A percentile compares a stretch with the other conserved stretches of the same genome.
Evolutionary conservation across 2,113 vertebrate genomes (phyloP).

Genomic region (Miniopterus natalensis): DNA sequence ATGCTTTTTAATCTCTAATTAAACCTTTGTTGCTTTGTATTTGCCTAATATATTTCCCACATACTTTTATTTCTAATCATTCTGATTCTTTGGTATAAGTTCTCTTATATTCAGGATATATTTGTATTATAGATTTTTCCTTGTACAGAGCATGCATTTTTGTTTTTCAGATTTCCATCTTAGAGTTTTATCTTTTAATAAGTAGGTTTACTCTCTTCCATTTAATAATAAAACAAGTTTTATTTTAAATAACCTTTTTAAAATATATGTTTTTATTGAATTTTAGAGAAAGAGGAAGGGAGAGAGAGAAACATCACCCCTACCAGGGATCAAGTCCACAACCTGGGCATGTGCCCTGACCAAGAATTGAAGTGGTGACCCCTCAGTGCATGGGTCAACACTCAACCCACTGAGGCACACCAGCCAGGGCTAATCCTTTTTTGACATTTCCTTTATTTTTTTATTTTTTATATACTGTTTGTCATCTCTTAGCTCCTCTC

Average conservation of each 20-base stretch:
- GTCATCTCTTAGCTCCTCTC: not conserved
- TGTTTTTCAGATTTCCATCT: not conserved
- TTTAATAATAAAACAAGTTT: slow-evolving; percentile 27
- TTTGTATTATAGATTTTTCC: not conserved
- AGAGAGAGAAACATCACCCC: not conserved
- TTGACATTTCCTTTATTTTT: not conserved
- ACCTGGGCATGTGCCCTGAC: not conserved
- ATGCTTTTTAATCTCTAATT: slow-evolving; percentile 1
- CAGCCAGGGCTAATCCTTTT: not conserved
- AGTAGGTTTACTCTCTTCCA: slow-evolving; percentile 25
- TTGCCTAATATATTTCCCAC: not conserved
- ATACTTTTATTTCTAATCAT: slow-evolving; percentile 42
- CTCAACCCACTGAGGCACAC: not conserved
- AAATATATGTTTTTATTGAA: not conserved
- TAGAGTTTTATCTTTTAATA: slow-evolving; percentile 5
- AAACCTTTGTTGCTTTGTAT: slow-evolving; percentile 6
- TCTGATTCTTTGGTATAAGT: not conserved
- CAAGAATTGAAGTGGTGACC: not conserved
- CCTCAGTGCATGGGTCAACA: not conserved
- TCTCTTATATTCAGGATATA: not conserved
- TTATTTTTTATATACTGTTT: slow-evolving; percentile 9
- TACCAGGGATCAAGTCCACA: not conserved
- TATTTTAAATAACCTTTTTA: not conserved
- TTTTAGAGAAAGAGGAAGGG: not conserved
- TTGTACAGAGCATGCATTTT: not conserved